Percentiles rank a stretch among this genome's conserved stretches.
Evolutionary conservation across 2,113 vertebrate genomes (phyloP).

Genomic region (Pelecanoides urinatrix): DNA sequence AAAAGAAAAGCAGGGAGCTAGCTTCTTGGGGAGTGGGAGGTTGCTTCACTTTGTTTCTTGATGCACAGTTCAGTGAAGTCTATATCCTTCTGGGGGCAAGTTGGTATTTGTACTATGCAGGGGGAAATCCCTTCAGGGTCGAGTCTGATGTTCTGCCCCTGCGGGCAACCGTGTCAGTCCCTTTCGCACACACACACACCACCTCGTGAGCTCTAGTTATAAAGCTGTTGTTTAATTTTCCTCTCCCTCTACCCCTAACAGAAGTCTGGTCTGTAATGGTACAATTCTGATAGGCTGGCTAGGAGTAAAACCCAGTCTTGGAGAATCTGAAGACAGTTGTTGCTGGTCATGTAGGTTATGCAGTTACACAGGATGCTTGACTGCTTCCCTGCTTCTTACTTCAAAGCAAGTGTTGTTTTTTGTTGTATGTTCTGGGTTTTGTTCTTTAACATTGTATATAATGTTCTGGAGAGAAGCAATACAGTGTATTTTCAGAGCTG

Average conservation of each 20-base stretch:
- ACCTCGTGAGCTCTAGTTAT: not conserved
- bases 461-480: not conserved
- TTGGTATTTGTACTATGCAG: not conserved
- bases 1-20: not conserved
- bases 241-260: not conserved
- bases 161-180: fast-evolving
- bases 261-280: not conserved
- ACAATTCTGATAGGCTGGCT: not conserved
- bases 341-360: not conserved
- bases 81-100: not conserved
- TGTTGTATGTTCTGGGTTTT: not conserved
- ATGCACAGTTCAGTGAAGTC: not conserved
- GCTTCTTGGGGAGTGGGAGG: not conserved
- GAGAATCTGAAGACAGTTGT: not conserved
- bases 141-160: too few species aligned
- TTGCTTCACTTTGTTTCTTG: not conserved
- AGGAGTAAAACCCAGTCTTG: fast-evolving
- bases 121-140: not conserved
- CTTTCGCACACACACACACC: fast-evolving
- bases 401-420: not conserved
- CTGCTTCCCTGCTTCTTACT: not conserved
- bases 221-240: not conserved
- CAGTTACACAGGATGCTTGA: not conserved
- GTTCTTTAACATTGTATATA: not conserved
- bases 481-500: not conserved